A percentile compares a stretch with the other conserved stretches of the same genome.
These are phyloP conservation scores for Chrysomallon squamiferum DNA, from an alignment of 1,140 invertebrate species.

Conservation along the genomic window DNA sequence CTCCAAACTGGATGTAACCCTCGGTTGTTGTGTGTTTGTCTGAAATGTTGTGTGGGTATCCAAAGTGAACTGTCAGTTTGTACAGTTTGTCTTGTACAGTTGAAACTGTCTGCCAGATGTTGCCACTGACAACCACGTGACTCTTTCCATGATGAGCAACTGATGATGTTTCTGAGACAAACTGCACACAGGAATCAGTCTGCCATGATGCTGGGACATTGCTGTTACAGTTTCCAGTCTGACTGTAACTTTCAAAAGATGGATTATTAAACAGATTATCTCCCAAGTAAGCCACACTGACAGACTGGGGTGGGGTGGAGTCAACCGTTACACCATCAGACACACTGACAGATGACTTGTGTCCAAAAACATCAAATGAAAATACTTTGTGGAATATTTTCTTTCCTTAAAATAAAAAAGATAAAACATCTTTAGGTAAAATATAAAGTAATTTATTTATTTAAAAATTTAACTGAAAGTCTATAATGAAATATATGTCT, in stretches of 20 bases:
- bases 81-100: background rate
- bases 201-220: background rate
- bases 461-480: background rate
- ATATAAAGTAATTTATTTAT: background rate
- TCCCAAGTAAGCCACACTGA: conserved; percentile 11
- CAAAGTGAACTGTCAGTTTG: conserved; percentile 9
- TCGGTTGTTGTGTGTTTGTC: conserved; percentile 10
- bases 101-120: conserved; percentile 3
- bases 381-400: conserved; percentile 34
- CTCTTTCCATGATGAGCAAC: conserved; percentile 7
- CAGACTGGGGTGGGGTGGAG: conserved; percentile 20
- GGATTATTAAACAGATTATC: conserved; percentile 34
- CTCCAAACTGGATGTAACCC: conserved; percentile 10
- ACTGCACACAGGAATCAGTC: background rate
- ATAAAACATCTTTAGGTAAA: background rate
- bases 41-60: conserved; percentile 5
- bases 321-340: conserved; percentile 46
- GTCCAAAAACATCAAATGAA: conserved; percentile 36
- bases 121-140: conserved; percentile 8
- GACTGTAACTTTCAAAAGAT: conserved; percentile 32
- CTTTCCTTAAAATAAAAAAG: conserved; percentile 12
- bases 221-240: background rate
- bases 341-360: conserved; percentile 24
- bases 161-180: background rate
- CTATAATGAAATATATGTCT: too few relatives aligned